Conservation (phyloP, 2,113 vertebrate species). For the Pithys albifrons region DNA sequence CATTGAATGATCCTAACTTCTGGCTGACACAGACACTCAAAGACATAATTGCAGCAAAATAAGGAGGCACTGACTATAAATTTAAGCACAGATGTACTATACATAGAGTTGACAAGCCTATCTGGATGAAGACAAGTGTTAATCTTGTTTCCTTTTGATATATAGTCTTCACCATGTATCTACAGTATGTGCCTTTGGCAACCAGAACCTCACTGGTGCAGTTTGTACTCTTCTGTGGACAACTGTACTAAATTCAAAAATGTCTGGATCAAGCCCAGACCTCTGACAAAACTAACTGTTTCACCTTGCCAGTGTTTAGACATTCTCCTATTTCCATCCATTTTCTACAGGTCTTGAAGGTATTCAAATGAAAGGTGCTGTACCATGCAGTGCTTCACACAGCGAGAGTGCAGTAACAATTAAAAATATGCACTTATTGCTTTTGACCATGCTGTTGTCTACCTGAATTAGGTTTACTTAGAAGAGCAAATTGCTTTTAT, state of each 20-base stretch:
- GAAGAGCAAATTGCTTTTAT: not conserved
- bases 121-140: not conserved
- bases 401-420: not conserved
- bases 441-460: not conserved
- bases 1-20: not conserved
- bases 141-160: not conserved
- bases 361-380: not conserved
- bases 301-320: not conserved
- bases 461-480: not conserved
- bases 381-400: not conserved
- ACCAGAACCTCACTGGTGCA: not conserved
- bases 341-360: not conserved
- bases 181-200: not conserved
- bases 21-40: not conserved
- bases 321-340: not conserved
- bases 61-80: not conserved
- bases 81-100: not conserved
- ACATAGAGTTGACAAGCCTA: not conserved
- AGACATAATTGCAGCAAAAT: not conserved
- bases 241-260: not conserved
- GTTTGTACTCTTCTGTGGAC: not conserved
- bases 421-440: not conserved
- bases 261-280: not conserved
- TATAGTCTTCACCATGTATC: rapidly evolving
- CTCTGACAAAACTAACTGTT: not conserved